Base-by-base conservation (phyloP, 2,888 invertebrate species). In the Acanthosepion esculentum region DNA sequence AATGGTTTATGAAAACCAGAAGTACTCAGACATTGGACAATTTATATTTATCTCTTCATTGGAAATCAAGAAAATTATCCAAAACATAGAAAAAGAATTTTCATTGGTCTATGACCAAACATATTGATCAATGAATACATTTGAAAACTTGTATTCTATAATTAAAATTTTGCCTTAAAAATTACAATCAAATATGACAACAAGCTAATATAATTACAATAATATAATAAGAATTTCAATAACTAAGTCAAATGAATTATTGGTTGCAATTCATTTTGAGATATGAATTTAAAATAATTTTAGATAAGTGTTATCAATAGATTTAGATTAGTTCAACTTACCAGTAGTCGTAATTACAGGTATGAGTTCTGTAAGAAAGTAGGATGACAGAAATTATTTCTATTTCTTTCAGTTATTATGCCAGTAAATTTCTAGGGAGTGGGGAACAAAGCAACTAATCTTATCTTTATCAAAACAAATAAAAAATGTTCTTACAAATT, bases 311-410 rank as follows among this genome's bases (percentile, higher is more conserved):
- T 59, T 59, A 59, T 59, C n/a, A 10, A n/a, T 78, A 33, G 4
- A 78, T 78, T 78, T n/a, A 78, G 12, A 78, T 78, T 78, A 78
- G n/a, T 78, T 78, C n/a, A 50, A 93, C 93, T 93, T 93, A 93
- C 93, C 93, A 93, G 93, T 18, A 93, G 93, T 53, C 53, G 93
- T 48, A 93, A 93, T 93, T 93, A 93, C 93, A 48, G 93, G 93
- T 29, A 18, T 12, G 93, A n/a, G 50, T 48, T 93, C 93, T 93
- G 93, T 93, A 93, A 93, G 93, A 93, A 93, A 93, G 50, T 93
- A 93, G 93, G 41, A 33, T 78, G 78, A 78, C 23, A 78, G 12
- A n/a, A 78, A 78, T 78, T 78, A 78, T 78, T 78, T 78, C 78
- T 78, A n/a, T 78, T 78, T 78, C n/a, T n/a, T 78, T 78, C 12